Percentiles rank a stretch among this genome's conserved stretches.
Evolutionary conservation across 2,888 invertebrate species (phyloP).

Genomic region (Nemoura dubitans): DNA sequence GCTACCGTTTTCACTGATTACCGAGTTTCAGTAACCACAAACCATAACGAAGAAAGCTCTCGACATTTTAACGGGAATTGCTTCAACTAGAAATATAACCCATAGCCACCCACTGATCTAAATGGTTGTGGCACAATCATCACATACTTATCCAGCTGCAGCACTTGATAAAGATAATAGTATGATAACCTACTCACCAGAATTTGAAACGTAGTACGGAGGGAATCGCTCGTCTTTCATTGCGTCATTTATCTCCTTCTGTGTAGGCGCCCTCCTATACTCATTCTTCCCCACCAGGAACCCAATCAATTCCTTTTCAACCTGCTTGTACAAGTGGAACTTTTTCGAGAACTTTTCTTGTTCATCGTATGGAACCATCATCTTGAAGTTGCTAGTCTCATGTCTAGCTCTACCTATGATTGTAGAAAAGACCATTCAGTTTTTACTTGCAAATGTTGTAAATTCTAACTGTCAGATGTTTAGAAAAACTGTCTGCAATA

Average conservation of each 20-base stretch:
- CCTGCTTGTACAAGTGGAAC: conserved; percentile 22
- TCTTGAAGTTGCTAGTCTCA: conserved; percentile 67
- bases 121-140: too few species aligned
- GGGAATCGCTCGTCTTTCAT: conserved; percentile 66
- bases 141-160: too few species aligned
- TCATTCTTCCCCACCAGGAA: conserved; percentile 68
- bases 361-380: conserved; percentile 63
- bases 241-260: conserved; percentile 63
- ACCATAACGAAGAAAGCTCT: too few species aligned
- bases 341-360: conserved; percentile 52
- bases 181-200: too few species aligned
- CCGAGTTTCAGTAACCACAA: too few species aligned
- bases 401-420: conserved; percentile 59
- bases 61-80: too few species aligned
- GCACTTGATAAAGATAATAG: background rate
- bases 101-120: too few species aligned
- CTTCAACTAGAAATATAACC: too few species aligned
- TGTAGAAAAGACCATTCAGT: background rate
- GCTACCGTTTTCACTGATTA: too few species aligned
- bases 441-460: too few species aligned
- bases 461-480: background rate
- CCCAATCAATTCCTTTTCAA: conserved; percentile 50
- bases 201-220: conserved; percentile 61
- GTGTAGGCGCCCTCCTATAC: conserved; percentile 64
- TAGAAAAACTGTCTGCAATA: too few species aligned